These are phyloP conservation scores for Fratercula arctica DNA, from an alignment of 2,797 vertebrate genomes.

Conservation along the genomic window DNA sequence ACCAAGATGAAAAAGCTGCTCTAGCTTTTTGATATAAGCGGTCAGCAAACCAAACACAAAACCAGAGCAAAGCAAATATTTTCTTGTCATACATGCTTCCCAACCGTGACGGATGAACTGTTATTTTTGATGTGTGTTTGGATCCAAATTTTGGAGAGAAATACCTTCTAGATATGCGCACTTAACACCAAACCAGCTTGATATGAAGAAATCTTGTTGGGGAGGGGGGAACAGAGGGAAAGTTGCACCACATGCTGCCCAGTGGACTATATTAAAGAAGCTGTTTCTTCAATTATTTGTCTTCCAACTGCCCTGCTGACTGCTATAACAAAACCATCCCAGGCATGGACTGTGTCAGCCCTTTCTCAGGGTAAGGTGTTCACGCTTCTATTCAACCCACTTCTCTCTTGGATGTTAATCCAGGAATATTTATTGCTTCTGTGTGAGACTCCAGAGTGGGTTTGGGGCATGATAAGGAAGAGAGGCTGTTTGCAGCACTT, in stretches of 20 bases:
- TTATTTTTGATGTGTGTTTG: constrained; percentile 65
- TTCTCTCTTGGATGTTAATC: constrained; percentile 21
- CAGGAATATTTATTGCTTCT: constrained; percentile 36
- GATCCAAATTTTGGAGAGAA: constrained; percentile 62
- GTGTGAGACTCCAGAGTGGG: background rate
- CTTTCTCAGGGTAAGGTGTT: constrained; percentile 19
- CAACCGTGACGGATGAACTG: constrained; percentile 67
- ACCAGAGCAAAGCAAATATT: constrained; percentile 76
- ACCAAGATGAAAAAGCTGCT: constrained; percentile 65
- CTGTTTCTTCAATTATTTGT: constrained; percentile 48
- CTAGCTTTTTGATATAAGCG: constrained; percentile 72
- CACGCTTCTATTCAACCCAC: background rate
- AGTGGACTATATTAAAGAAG: constrained; percentile 21
- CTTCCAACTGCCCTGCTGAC: background rate
- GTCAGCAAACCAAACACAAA: constrained; percentile 73
- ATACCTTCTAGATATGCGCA: constrained; percentile 44
- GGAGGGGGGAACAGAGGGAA: constrained; percentile 1
- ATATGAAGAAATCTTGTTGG: constrained; percentile 49
- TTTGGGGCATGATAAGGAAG: background rate
- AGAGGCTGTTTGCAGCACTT: background rate
- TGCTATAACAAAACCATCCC: constrained; percentile 37
- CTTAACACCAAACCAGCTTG: constrained; percentile 48
- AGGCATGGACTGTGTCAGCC: background rate
- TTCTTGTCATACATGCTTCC: constrained; percentile 66
- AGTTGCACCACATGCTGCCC: constrained; percentile 21